Evolutionary conservation across 2,888 invertebrate genomes (phyloP).

Genomic region (Tineola bisselliella): DNA sequence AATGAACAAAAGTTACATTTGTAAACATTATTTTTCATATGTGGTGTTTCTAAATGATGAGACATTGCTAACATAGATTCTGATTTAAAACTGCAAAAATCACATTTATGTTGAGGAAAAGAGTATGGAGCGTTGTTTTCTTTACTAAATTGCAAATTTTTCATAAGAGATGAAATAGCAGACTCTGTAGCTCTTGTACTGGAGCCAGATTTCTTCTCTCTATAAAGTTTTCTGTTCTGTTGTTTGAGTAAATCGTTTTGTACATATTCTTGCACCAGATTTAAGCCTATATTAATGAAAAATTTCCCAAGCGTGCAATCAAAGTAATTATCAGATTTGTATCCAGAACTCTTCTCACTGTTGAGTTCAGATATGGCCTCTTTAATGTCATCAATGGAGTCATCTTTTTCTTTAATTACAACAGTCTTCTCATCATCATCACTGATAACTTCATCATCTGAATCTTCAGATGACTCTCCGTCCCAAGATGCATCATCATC

Average conservation of each 20-base stretch:
- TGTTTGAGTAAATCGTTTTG: constrained; percentile 90
- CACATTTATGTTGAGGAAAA: constrained; percentile 82
- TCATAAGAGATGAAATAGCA: constrained; percentile 83
- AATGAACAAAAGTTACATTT: constrained; percentile 87
- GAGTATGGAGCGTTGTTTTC: constrained; percentile 84
- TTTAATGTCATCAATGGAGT: constrained; percentile 59
- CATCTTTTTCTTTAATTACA: constrained; percentile 64
- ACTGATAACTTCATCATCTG: constrained; percentile 54
- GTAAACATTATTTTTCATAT: constrained; percentile 87
- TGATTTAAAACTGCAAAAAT: constrained; percentile 89
- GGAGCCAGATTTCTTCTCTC: constrained; percentile 70
- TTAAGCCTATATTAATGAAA: constrained; percentile 90
- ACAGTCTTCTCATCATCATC: constrained; percentile 49
- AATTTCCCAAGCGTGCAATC: constrained; percentile 89
- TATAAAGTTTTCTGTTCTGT: constrained; percentile 84
- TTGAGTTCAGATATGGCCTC: constrained; percentile 46
- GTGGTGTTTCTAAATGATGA: constrained; percentile 89
- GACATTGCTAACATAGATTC: constrained; percentile 86
- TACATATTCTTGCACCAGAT: constrained; percentile 91
- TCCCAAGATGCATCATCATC: constrained; percentile 70
- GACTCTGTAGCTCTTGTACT: constrained; percentile 75
- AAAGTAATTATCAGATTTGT: constrained; percentile 77
- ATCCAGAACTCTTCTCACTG: constrained; percentile 33
- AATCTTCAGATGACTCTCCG: constrained; percentile 59
- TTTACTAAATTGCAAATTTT: constrained; percentile 86